phyloP scores from a whole-genome alignment of 2,797 vertebrate genomes.

The Gallinago stenura region DNA sequence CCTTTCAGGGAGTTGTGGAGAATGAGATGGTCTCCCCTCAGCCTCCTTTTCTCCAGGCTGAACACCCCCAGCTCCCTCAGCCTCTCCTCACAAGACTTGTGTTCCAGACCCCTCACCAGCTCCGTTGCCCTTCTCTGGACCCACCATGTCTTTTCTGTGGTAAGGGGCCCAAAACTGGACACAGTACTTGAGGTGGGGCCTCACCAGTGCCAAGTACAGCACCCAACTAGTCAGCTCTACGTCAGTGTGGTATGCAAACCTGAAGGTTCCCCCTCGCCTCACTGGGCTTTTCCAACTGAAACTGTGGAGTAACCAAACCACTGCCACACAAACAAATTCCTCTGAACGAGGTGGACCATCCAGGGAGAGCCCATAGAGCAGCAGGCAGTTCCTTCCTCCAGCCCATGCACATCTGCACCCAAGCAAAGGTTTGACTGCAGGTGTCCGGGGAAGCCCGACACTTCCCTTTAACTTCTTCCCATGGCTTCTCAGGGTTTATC shows the following conservation, averaged over 20 bases:
- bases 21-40: too few species aligned
- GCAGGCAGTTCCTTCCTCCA: not conserved
- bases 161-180: too few species aligned
- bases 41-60: too few species aligned
- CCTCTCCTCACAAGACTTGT: too few species aligned
- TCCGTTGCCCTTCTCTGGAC: too few species aligned
- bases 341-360: not conserved
- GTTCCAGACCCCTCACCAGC: too few species aligned
- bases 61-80: too few species aligned
- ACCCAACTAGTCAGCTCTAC: not conserved
- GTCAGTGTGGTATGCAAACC: not conserved
- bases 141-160: too few species aligned
- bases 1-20: too few species aligned
- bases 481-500: too few species aligned
- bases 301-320: not conserved
- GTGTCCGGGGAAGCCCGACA: not conserved
- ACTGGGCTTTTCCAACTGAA: not conserved
- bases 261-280: not conserved
- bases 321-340: not conserved
- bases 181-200: too few species aligned
- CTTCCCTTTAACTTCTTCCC: not conserved
- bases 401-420: not conserved
- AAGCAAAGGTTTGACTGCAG: not conserved
- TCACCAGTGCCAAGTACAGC: not conserved
- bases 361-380: not conserved